phyloP scores from a whole-genome alignment of 2,797 vertebrate species.

The Eupleurogrammus muticus region DNA sequence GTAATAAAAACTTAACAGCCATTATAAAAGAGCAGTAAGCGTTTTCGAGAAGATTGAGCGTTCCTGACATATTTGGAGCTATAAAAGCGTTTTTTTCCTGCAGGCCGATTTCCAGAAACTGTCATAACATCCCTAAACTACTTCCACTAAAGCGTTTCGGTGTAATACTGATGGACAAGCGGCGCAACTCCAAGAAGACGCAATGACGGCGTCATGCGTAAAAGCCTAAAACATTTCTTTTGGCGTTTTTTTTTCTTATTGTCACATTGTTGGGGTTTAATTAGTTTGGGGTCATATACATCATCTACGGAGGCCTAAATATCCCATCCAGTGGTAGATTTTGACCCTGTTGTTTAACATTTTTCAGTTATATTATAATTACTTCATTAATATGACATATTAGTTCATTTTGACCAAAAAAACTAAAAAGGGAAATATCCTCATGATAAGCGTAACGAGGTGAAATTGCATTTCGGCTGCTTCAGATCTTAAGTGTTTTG shows the following conservation, averaged over 20 bases:
- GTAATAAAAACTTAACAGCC: slow-evolving; percentile 54
- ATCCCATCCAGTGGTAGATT: neutral
- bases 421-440: neutral
- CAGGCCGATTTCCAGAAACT: slow-evolving; percentile 46
- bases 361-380: neutral
- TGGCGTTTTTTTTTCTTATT: neutral
- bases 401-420: neutral
- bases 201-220: neutral
- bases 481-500: neutral
- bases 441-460: neutral
- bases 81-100: slow-evolving; percentile 29
- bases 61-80: slow-evolving; percentile 44
- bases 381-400: neutral
- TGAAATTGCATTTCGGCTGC: too few species aligned
- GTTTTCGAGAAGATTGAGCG: slow-evolving; percentile 37
- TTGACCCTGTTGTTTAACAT: neutral
- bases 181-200: neutral
- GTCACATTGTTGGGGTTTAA: neutral
- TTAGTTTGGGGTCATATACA: neutral
- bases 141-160: slow-evolving; percentile 27
- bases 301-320: neutral
- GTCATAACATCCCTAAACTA: slow-evolving; percentile 55
- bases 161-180: slow-evolving; percentile 30
- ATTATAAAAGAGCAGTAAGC: slow-evolving; percentile 34
- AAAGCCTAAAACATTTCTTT: slow-evolving; percentile 1